A percentile compares a stretch with the other conserved stretches of the same genome.
phyloP scores from a whole-genome alignment of 2,113 vertebrate species.

The Phalacrocorax carbo region DNA sequence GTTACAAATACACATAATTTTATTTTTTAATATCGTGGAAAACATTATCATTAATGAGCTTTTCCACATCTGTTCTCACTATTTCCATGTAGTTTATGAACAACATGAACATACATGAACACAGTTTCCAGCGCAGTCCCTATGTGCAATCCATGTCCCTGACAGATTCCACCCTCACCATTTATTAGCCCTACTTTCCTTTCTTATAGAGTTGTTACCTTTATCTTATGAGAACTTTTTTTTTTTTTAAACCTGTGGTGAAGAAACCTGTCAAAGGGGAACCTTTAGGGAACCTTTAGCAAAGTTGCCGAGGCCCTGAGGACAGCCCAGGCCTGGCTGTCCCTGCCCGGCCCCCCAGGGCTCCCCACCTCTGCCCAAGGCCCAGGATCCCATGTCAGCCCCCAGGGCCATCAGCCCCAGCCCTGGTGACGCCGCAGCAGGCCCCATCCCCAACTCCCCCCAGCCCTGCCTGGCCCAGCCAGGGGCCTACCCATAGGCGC shows the following conservation, averaged over 20 bases:
- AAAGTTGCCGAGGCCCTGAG: background rate
- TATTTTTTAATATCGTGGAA: background rate
- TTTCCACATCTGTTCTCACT: background rate
- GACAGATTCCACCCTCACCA: background rate
- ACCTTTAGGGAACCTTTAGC: background rate
- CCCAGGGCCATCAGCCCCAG: fast-evolving
- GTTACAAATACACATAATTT: background rate
- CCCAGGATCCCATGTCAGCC: fast-evolving
- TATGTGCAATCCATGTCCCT: fast-evolving
- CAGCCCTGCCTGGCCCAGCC: background rate
- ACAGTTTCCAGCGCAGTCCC: background rate
- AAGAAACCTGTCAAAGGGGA: background rate
- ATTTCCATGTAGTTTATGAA: background rate
- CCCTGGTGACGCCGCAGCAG: fast-evolving
- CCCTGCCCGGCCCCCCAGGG: fast-evolving
- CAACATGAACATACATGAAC: background rate
- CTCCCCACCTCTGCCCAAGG: background rate
- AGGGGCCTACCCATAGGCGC: no score
- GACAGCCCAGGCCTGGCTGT: fast-evolving
- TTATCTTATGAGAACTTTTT: background rate
- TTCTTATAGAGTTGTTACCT: background rate
- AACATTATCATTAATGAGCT: background rate
- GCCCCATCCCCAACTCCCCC: fast-evolving
- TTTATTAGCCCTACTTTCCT: background rate
- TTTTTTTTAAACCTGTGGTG: background rate